Evolutionary conservation across 2,888 invertebrate genomes (phyloP).

Genomic region (Ornithoptera priamus): DNA sequence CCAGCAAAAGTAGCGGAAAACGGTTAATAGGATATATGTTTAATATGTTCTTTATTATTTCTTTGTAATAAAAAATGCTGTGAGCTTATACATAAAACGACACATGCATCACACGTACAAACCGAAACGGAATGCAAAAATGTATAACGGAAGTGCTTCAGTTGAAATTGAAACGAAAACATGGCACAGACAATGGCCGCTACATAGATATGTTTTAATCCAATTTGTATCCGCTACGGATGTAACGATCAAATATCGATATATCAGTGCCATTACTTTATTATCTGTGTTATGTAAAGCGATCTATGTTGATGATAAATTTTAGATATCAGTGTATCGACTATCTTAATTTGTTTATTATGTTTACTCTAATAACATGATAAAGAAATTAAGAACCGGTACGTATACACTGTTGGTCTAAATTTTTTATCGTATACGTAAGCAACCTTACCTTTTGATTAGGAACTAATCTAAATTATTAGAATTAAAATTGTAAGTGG

Average conservation of each 20-base stretch:
- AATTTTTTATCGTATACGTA: too few relatives aligned
- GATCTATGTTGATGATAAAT: neutral
- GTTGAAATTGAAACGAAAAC: slow-evolving; percentile 23
- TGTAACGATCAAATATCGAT: slow-evolving; percentile 10
- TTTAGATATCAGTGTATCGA: neutral
- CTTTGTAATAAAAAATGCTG: too few relatives aligned
- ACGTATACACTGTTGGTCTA: too few relatives aligned
- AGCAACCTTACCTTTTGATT: too few relatives aligned
- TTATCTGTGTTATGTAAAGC: neutral
- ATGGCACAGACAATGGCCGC: slow-evolving; percentile 2
- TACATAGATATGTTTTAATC: slow-evolving; percentile 21
- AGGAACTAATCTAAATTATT: too few relatives aligned
- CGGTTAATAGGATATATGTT: too few relatives aligned
- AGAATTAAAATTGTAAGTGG: too few relatives aligned
- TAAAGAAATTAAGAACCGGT: too few relatives aligned
- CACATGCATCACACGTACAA: neutral
- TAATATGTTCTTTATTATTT: too few relatives aligned
- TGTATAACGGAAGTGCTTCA: slow-evolving; percentile 7
- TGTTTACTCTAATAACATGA: neutral
- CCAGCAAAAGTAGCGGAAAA: too few relatives aligned
- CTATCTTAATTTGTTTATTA: neutral
- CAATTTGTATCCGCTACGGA: slow-evolving; percentile 21
- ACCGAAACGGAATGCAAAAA: slow-evolving; percentile 6
- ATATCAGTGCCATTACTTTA: slow-evolving; percentile 6
- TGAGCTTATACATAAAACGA: neutral